Conservation (phyloP, 2,888 invertebrate species). For the Alcis repandata region DNA sequence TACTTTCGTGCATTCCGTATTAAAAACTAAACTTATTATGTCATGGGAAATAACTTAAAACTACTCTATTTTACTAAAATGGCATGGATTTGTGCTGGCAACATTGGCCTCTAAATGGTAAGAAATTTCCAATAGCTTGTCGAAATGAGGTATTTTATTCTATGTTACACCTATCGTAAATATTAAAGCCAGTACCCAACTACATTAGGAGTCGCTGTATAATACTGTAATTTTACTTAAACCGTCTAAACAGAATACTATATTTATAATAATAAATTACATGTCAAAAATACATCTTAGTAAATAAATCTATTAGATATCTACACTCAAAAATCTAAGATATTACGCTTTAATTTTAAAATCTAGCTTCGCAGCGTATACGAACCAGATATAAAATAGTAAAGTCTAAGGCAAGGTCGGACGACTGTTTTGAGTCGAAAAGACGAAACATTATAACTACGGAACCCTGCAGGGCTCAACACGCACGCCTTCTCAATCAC, state of each 20-base stretch:
- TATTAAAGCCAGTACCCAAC: slow-evolving; percentile 36
- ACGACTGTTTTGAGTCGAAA: slow-evolving; percentile 42
- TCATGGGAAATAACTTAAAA: slow-evolving; percentile 49
- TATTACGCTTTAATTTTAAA: slow-evolving; percentile 31
- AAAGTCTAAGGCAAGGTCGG: slow-evolving; percentile 56
- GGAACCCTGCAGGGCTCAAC: slow-evolving; percentile 1
- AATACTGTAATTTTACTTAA: slow-evolving; percentile 47
- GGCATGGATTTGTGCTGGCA: slow-evolving; percentile 65
- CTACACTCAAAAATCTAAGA: slow-evolving; percentile 42
- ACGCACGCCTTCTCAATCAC: slow-evolving; percentile 42
- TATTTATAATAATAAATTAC: slow-evolving; percentile 43
- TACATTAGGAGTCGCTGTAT: slow-evolving; percentile 35
- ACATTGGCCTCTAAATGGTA: slow-evolving; percentile 40
- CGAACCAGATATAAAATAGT: slow-evolving; percentile 28
- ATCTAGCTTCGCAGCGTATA: slow-evolving; percentile 31
- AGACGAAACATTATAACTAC: slow-evolving; percentile 47
- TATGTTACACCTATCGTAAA: slow-evolving; percentile 11
- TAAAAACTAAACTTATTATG: slow-evolving; percentile 49
- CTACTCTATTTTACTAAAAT: slow-evolving; percentile 62
- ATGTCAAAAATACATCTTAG: slow-evolving; percentile 42
- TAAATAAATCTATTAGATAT: slow-evolving; percentile 40
- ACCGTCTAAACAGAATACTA: slow-evolving; percentile 27
- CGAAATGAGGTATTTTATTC: slow-evolving; percentile 36
- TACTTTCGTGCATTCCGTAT: slow-evolving; percentile 72
- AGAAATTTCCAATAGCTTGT: slow-evolving; percentile 27